These are phyloP conservation scores for Gulo gulo DNA, from an alignment of 2,113 vertebrate genomes.

Conservation along the genomic window DNA sequence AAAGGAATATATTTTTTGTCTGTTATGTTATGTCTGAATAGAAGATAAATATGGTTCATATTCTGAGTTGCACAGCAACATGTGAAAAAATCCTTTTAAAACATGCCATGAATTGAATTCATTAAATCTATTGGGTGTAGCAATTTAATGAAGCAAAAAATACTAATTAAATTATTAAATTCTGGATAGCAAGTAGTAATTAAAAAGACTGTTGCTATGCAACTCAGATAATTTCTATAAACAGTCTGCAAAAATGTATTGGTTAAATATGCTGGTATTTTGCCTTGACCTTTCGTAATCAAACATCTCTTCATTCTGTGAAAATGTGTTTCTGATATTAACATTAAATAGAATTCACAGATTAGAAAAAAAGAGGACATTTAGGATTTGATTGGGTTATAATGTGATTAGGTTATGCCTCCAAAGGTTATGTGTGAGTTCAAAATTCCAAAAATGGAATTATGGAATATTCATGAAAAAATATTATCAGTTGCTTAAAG, in stretches of 20 bases:
- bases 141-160: slow-evolving; percentile 82
- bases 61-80: background rate
- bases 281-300: slow-evolving; percentile 83
- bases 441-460: slow-evolving; percentile 56
- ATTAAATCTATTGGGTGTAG: slow-evolving; percentile 75
- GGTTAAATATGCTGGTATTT: slow-evolving; percentile 81
- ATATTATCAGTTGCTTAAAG: slow-evolving; percentile 2
- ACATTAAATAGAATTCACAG: slow-evolving; percentile 56
- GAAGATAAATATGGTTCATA: slow-evolving; percentile 45
- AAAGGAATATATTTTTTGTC: background rate
- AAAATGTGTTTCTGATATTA: slow-evolving; percentile 71
- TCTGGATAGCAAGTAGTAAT: slow-evolving; percentile 79
- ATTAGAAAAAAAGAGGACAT: slow-evolving; percentile 9
- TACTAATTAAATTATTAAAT: slow-evolving; percentile 85
- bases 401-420: slow-evolving; percentile 53
- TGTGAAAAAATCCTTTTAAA: slow-evolving; percentile 57
- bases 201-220: slow-evolving; percentile 81
- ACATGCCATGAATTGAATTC: slow-evolving; percentile 65
- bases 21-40: background rate
- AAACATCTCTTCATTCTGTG: slow-evolving; percentile 69
- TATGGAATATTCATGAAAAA: background rate
- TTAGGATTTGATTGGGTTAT: slow-evolving; percentile 44
- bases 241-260: slow-evolving; percentile 69
- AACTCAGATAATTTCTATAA: slow-evolving; percentile 75
- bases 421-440: slow-evolving; percentile 69